phyloP scores from a whole-genome alignment of 2,888 invertebrate species.

The Callimorpha dominula region DNA sequence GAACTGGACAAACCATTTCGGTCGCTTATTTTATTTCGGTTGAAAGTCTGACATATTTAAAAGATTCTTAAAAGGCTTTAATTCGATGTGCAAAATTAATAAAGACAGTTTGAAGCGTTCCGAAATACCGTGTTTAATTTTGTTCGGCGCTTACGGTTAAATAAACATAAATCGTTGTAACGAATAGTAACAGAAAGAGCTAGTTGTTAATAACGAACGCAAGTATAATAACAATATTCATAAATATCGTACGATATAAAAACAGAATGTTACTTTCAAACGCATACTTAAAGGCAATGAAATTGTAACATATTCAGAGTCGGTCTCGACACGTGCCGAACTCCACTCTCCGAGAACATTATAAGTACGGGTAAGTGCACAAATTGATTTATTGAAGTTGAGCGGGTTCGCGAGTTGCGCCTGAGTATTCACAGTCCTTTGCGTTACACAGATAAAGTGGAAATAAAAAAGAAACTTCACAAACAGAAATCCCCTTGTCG shows the following conservation, averaged over 20 bases:
- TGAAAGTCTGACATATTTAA: slow-evolving; percentile 45
- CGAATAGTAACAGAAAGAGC: background rate
- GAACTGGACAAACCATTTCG: slow-evolving; percentile 62
- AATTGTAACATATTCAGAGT: slow-evolving; percentile 71
- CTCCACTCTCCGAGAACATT: slow-evolving; percentile 70
- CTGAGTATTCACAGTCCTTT: slow-evolving; percentile 83
- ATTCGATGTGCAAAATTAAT: slow-evolving; percentile 12
- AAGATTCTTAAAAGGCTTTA: slow-evolving; percentile 37
- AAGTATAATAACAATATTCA: background rate
- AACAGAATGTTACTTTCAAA: slow-evolving; percentile 41
- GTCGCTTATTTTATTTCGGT: slow-evolving; percentile 52
- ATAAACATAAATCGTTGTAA: background rate
- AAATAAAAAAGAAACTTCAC: slow-evolving; percentile 86
- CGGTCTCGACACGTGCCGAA: slow-evolving; percentile 75
- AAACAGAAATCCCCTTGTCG: slow-evolving; percentile 86
- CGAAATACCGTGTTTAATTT: background rate
- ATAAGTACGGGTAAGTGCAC: slow-evolving; percentile 84
- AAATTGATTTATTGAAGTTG: slow-evolving; percentile 87
- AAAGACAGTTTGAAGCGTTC: slow-evolving; percentile 17
- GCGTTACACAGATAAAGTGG: slow-evolving; percentile 83
- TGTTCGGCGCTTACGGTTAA: background rate
- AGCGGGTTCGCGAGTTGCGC: slow-evolving; percentile 81
- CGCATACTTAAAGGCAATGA: slow-evolving; percentile 58
- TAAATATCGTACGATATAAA: slow-evolving; percentile 16
- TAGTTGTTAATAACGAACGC: background rate